A percentile compares a stretch with the other conserved stretches of the same genome.
Evolutionary conservation across 2,113 vertebrate species (phyloP).

Genomic region (Myotis lucifugus): DNA sequence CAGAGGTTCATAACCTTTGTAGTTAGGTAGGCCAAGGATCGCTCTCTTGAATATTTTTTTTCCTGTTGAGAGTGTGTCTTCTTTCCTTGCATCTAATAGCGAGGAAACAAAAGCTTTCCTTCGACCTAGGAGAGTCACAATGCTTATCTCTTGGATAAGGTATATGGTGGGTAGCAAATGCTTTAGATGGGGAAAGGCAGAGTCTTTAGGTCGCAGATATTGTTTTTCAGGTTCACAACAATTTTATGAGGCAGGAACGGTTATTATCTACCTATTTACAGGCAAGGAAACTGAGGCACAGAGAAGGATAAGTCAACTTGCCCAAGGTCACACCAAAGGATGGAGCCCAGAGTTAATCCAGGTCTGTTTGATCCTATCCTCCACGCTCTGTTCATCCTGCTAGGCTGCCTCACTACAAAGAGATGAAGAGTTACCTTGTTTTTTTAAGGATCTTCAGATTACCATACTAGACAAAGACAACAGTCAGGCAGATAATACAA

Average conservation of each 20-base stretch:
- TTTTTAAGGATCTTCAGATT: slow-evolving; percentile 9
- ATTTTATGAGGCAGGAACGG: neutral
- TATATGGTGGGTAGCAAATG: neutral
- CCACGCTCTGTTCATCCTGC: neutral
- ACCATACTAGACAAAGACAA: neutral
- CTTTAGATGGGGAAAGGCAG: neutral
- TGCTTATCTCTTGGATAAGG: neutral
- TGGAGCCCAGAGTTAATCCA: neutral
- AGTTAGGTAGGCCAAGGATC: neutral
- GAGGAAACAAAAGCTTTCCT: neutral
- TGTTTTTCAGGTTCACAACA: neutral
- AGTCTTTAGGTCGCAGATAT: neutral
- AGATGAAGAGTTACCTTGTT: neutral
- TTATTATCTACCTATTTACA: neutral
- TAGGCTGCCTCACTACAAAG: neutral
- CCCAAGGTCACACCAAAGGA: neutral
- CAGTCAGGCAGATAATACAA: neutral
- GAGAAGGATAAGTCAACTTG: neutral
- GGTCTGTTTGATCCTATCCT: neutral
- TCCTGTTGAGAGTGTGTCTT: neutral
- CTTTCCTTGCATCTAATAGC: neutral
- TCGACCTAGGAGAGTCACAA: neutral
- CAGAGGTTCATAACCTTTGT: neutral
- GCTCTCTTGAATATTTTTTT: neutral
- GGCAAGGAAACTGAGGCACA: slow-evolving; percentile 5